A percentile compares a stretch with the other conserved stretches of the same genome.
phyloP scores from a whole-genome alignment of 2,888 invertebrate species.

The Ceramica pisi region DNA sequence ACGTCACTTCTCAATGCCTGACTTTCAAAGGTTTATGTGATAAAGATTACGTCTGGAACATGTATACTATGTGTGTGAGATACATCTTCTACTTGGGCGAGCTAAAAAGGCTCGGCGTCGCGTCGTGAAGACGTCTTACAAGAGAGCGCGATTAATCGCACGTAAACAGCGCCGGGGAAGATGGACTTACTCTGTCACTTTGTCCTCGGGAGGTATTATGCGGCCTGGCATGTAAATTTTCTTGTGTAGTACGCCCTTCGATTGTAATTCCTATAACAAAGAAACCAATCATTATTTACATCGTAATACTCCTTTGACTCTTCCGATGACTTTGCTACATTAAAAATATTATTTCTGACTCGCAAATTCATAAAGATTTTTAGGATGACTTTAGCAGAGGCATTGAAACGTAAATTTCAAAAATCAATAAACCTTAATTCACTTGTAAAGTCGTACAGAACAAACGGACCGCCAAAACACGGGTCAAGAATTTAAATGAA shows the following conservation, averaged over 20 bases:
- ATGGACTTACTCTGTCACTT: slow-evolving; percentile 83
- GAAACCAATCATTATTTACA: slow-evolving; percentile 67
- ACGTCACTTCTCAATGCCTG: slow-evolving; percentile 62
- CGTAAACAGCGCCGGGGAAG: slow-evolving; percentile 65
- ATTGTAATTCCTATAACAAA: slow-evolving; percentile 83
- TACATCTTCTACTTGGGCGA: slow-evolving; percentile 75
- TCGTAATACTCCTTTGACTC: slow-evolving; percentile 37
- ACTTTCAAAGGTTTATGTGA: slow-evolving; percentile 60
- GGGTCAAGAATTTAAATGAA: slow-evolving; percentile 54
- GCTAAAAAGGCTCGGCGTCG: slow-evolving; percentile 65
- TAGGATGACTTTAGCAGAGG: slow-evolving; percentile 11
- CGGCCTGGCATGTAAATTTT: slow-evolving; percentile 87
- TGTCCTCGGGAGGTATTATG: slow-evolving; percentile 81
- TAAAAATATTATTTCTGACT: slow-evolving; percentile 21
- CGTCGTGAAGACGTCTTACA: slow-evolving; percentile 62
- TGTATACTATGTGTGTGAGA: slow-evolving; percentile 60
- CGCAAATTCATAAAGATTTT: slow-evolving; percentile 14
- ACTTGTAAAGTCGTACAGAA: slow-evolving; percentile 27
- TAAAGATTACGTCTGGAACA: slow-evolving; percentile 62
- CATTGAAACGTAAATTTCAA: slow-evolving; percentile 11
- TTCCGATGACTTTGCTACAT: slow-evolving; percentile 16
- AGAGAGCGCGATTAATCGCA: slow-evolving; percentile 73
- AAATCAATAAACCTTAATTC: slow-evolving; percentile 40
- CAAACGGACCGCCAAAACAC: slow-evolving; percentile 49
- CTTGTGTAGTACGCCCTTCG: slow-evolving; percentile 81